These are phyloP conservation scores for Lasioglossum leucozonium DNA, from an alignment of 2,888 invertebrate genomes.

Conservation along the genomic window DNA sequence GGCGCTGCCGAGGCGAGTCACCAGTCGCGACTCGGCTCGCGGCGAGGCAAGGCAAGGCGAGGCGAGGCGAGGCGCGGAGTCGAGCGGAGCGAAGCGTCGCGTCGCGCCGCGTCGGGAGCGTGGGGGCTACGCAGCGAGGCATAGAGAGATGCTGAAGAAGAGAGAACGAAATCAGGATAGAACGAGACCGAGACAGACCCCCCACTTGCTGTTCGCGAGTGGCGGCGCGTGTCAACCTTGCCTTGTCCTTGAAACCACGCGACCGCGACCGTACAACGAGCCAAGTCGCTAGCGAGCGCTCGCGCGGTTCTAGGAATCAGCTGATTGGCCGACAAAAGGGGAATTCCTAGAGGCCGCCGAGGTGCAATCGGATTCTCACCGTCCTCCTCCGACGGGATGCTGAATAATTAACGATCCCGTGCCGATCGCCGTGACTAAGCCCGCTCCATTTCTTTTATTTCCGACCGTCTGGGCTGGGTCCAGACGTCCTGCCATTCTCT, in stretches of 20 bases:
- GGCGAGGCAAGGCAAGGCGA: background rate
- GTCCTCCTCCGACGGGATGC: background rate
- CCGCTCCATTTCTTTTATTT: conserved; percentile 1
- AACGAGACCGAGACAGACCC: conserved; percentile 60
- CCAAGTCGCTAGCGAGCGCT: conserved; percentile 65
- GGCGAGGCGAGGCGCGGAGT: conserved; percentile 13
- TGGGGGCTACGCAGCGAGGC: conserved; percentile 35
- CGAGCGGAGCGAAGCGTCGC: conserved; percentile 3
- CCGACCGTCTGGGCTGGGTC: background rate
- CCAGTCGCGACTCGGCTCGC: conserved; percentile 28
- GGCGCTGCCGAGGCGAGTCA: conserved; percentile 18
- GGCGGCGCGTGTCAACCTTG: conserved; percentile 84
- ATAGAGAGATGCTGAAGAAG: conserved; percentile 44
- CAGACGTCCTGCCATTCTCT: background rate
- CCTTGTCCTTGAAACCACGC: conserved; percentile 84
- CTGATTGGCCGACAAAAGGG: conserved; percentile 66
- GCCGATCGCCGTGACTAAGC: conserved; percentile 5
- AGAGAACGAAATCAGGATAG: conserved; percentile 39
- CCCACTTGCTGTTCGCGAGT: conserved; percentile 72
- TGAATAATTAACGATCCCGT: conserved; percentile 27
- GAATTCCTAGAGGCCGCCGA: conserved; percentile 51
- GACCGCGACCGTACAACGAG: conserved; percentile 79
- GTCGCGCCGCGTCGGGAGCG: conserved; percentile 32
- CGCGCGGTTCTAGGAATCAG: conserved; percentile 70
- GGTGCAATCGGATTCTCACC: conserved; percentile 33